Evolutionary conservation across 2,113 vertebrate species (phyloP).

Genomic region (Chaenogobius annularis): DNA sequence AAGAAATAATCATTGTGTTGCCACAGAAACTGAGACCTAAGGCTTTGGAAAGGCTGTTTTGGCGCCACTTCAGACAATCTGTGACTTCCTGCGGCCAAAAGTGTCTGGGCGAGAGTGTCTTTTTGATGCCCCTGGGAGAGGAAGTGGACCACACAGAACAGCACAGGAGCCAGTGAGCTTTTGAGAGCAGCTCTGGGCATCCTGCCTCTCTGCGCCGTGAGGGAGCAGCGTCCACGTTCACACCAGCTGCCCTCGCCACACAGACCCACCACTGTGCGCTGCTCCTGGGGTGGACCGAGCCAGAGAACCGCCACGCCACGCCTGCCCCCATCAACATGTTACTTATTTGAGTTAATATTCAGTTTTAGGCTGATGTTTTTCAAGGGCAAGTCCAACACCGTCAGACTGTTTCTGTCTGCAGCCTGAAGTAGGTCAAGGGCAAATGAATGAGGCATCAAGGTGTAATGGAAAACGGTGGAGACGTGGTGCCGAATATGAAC

Average conservation of each 20-base stretch:
- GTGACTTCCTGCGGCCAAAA: slow-evolving; percentile 70
- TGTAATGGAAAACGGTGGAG: neutral
- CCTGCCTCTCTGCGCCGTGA: slow-evolving; percentile 60
- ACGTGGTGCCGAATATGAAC: neutral
- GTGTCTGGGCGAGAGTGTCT: slow-evolving; percentile 58
- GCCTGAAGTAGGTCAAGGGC: slow-evolving; percentile 4
- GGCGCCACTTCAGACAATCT: slow-evolving; percentile 64
- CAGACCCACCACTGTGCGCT: slow-evolving; percentile 70
- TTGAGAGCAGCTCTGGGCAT: slow-evolving; percentile 63
- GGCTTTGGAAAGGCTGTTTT: slow-evolving; percentile 42
- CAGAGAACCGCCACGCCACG: neutral
- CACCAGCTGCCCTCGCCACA: slow-evolving; percentile 74
- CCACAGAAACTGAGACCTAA: slow-evolving; percentile 31
- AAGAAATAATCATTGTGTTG: slow-evolving; percentile 13
- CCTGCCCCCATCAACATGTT: slow-evolving; percentile 52
- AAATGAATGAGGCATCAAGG: neutral
- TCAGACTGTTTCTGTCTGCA: neutral
- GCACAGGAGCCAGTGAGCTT: slow-evolving; percentile 48
- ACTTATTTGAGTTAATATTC: slow-evolving; percentile 39
- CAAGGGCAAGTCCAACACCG: slow-evolving; percentile 23
- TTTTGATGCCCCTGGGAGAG: slow-evolving; percentile 61
- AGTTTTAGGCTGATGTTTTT: slow-evolving; percentile 34
- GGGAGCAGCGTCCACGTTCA: slow-evolving; percentile 69
- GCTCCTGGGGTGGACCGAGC: slow-evolving; percentile 23
- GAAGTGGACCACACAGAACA: slow-evolving; percentile 60